phyloP scores from a whole-genome alignment of 2,797 vertebrate species.

The Dipus sagitta region DNA sequence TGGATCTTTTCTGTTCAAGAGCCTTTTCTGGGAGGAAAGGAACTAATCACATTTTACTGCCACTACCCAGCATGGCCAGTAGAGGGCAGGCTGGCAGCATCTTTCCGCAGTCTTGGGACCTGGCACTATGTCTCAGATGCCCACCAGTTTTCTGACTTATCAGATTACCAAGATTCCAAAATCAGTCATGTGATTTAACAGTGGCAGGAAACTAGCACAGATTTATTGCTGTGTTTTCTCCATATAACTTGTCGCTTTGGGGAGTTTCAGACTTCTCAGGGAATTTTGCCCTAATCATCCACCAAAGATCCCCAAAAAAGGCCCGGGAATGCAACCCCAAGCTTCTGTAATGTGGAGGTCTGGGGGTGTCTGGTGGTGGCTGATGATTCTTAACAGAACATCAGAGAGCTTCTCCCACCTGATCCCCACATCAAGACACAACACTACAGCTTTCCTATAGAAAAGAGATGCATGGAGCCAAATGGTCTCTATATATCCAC shows the following conservation, averaged over 20 bases:
- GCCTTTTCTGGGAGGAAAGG: neutral
- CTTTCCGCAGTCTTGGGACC: neutral
- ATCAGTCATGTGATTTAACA: constrained; percentile 3
- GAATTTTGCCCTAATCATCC: neutral
- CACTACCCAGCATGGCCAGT: constrained; percentile 15
- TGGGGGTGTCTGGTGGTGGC: neutral
- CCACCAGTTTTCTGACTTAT: neutral
- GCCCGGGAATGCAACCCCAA: neutral
- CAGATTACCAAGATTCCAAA: neutral
- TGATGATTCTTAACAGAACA: neutral
- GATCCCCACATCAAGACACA: neutral
- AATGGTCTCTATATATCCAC: neutral
- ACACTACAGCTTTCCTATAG: accelerated
- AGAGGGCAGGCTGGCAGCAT: constrained; percentile 58
- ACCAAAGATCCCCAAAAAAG: neutral
- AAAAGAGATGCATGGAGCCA: neutral
- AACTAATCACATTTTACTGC: neutral
- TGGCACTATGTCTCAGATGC: neutral
- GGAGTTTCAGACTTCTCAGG: neutral
- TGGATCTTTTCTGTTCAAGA: neutral
- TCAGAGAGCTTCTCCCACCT: neutral
- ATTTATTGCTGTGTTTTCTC: neutral
- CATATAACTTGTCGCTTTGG: neutral
- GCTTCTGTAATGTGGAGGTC: neutral
- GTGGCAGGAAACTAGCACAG: neutral